Evolutionary conservation across 1,140 invertebrate genomes (phyloP).

Genomic region (Parasteatoda tepidariorum): DNA sequence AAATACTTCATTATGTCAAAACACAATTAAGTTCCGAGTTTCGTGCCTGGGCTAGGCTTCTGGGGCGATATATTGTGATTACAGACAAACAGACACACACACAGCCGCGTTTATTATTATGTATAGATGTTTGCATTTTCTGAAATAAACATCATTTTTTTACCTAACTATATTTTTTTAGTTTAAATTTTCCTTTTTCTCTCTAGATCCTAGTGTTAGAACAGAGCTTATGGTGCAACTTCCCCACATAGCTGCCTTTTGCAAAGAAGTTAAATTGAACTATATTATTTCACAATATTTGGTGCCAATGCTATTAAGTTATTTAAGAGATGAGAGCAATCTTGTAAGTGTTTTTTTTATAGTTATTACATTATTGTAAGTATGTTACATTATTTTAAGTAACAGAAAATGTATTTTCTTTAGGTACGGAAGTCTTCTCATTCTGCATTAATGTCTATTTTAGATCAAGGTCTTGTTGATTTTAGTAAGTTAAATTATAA

Average conservation of each 20-base stretch:
- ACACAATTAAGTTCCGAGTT: too few relatives aligned
- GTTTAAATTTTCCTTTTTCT: conserved; percentile 57
- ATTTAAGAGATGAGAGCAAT: conserved; percentile 74
- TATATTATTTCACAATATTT: conserved; percentile 71
- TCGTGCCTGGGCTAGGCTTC: too few relatives aligned
- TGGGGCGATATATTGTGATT: too few relatives aligned
- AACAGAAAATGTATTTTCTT: conserved; percentile 25
- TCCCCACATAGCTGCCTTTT: conserved; percentile 75
- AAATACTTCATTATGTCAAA: too few relatives aligned
- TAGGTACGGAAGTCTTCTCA: conserved; percentile 70
- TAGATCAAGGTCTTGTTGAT: conserved; percentile 64
- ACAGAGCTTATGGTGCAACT: conserved; percentile 77
- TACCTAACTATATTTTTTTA: background rate
- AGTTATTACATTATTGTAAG: background rate
- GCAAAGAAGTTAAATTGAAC: conserved; percentile 71
- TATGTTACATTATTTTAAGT: background rate
- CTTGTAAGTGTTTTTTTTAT: conserved; percentile 70
- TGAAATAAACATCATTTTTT: background rate
- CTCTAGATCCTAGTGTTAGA: conserved; percentile 74
- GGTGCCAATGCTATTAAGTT: conserved; percentile 74
- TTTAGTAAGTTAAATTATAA: conserved; percentile 26
- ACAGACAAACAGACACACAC: too few relatives aligned
- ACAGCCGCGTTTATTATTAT: too few relatives aligned
- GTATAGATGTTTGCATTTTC: too few relatives aligned
- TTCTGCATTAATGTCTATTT: conserved; percentile 67